A percentile compares a stretch with the other conserved stretches of the same genome.
Conservation (phyloP, 2,113 vertebrate genomes). For the Tragelaphus scriptus region DNA sequence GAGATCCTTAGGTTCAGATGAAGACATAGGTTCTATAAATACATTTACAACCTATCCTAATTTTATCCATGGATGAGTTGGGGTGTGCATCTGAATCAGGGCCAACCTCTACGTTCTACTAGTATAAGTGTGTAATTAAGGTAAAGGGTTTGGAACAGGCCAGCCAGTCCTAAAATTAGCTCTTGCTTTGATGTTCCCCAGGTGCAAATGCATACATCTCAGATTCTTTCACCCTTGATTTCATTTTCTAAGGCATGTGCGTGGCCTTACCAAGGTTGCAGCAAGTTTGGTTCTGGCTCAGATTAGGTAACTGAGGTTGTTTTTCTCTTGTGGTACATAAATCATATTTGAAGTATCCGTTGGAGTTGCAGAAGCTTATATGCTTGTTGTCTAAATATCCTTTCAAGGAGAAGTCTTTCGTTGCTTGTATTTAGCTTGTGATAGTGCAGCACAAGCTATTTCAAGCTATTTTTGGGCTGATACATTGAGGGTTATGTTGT, state of each 20-base stretch:
- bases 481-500: background rate
- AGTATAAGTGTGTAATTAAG: constrained; percentile 47
- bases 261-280: background rate
- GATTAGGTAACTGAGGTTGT: background rate
- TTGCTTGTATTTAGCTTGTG: background rate
- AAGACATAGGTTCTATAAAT: constrained; percentile 43
- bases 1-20: background rate
- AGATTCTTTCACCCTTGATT: background rate
- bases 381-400: background rate
- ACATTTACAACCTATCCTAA: background rate
- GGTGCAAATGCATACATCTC: background rate
- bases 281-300: background rate
- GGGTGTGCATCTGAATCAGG: background rate
- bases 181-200: background rate
- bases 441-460: background rate
- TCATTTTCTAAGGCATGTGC: background rate
- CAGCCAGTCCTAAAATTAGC: background rate
- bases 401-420: background rate
- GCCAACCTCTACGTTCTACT: background rate
- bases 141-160: background rate
- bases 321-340: background rate
- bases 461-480: background rate
- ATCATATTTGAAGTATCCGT: background rate
- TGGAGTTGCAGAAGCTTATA: background rate
- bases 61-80: constrained; percentile 37